These are phyloP conservation scores for Drosophila kepulauana DNA, from an alignment of 1,140 invertebrate species.

Conservation along the genomic window DNA sequence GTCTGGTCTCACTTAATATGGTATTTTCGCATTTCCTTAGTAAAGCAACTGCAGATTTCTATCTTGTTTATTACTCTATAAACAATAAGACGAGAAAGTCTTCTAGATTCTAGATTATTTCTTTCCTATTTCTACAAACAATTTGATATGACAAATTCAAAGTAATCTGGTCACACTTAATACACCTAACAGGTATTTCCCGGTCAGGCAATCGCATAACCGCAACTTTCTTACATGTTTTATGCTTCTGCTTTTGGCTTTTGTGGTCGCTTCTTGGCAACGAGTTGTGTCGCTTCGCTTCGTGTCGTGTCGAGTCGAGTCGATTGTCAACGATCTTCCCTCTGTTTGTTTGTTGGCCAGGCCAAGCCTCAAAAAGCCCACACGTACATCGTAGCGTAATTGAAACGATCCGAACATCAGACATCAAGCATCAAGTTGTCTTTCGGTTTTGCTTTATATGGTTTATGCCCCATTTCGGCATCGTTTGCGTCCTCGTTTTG, in stretches of 20 bases:
- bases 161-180: no score
- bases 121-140: no score
- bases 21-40: no score
- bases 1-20: no score
- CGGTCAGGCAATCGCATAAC: no score
- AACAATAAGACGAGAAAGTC: no score
- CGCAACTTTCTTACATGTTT: not conserved
- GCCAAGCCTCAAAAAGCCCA: constrained; percentile 38
- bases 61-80: no score
- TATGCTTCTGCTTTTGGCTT: constrained; percentile 12
- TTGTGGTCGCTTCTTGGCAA: constrained; percentile 27
- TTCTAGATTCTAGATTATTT: no score
- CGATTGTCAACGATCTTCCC: constrained; percentile 45
- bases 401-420: constrained; percentile 35
- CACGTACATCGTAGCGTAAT: constrained; percentile 29
- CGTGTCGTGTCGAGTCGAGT: not conserved
- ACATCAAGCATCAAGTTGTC: constrained; percentile 23
- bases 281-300: constrained; percentile 9
- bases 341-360: not conserved
- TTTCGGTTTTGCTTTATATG: constrained; percentile 25
- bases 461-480: constrained; percentile 22
- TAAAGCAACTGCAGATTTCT: no score
- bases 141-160: no score
- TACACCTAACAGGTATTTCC: no score
- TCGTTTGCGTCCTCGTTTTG: not conserved